Evolutionary conservation across 2,888 invertebrate species (phyloP).

Genomic region (Cephus pulcher): DNA sequence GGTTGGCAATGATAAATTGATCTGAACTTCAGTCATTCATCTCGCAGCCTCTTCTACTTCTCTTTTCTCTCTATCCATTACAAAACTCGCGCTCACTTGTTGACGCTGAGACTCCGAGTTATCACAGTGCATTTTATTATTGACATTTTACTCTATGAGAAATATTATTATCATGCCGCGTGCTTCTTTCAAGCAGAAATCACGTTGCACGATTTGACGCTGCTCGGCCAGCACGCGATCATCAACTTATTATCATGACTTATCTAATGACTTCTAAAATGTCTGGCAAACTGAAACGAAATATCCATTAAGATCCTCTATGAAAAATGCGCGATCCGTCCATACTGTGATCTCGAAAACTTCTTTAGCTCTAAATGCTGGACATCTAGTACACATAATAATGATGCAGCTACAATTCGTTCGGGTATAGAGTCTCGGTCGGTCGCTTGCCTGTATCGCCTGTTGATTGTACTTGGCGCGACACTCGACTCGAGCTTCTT

Average conservation of each 20-base stretch:
- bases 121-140: slow-evolving; percentile 21
- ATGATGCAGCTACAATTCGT: not conserved
- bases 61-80: not conserved
- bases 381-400: not conserved
- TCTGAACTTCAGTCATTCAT: slow-evolving; percentile 33
- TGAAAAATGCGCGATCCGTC: not conserved
- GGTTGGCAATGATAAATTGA: slow-evolving; percentile 16
- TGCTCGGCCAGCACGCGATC: not conserved
- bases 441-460: no score
- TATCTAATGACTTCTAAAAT: not conserved
- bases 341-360: not conserved
- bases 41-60: slow-evolving; percentile 14
- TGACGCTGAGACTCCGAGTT: slow-evolving; percentile 13
- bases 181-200: not conserved
- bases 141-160: slow-evolving; percentile 11
- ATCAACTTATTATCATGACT: not conserved
- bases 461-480: no score
- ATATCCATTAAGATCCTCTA: not conserved
- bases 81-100: not conserved
- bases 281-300: not conserved
- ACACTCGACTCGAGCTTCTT: no score
- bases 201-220: not conserved
- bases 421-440: no score
- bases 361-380: not conserved
- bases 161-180: not conserved